Conservation (phyloP, 2,888 invertebrate genomes). For the Pseudococcus longispinus region DNA sequence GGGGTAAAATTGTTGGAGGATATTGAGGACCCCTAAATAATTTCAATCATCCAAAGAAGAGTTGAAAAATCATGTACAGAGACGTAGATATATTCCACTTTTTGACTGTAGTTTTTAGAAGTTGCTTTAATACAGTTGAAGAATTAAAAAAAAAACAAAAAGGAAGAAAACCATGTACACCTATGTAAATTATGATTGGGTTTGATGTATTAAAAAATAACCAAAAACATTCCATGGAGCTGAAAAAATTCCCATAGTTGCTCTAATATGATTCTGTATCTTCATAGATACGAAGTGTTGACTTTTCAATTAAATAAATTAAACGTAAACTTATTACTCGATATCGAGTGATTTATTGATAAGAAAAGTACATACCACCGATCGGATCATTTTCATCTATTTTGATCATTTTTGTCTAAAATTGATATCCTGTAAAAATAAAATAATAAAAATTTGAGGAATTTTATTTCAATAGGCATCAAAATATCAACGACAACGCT, state of each 20-base stretch:
- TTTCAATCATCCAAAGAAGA: neutral
- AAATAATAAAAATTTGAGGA: neutral
- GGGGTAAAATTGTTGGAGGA: neutral
- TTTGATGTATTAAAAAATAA: too few relatives aligned
- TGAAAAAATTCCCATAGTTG: too few relatives aligned
- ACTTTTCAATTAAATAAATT: too few relatives aligned
- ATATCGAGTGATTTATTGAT: neutral
- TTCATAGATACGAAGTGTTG: too few relatives aligned
- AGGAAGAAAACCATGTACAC: too few relatives aligned
- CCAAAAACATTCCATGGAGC: neutral
- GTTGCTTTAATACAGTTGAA: too few relatives aligned
- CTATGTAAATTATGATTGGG: too few relatives aligned
- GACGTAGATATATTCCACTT: too few relatives aligned
- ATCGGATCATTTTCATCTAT: conserved; percentile 90
- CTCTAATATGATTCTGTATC: too few relatives aligned
- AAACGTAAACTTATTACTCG: neutral
- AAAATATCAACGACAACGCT: neutral
- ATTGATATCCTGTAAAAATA: neutral
- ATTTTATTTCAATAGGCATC: neutral
- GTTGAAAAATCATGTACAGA: neutral
- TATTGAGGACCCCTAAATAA: neutral
- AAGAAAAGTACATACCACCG: conserved; percentile 73
- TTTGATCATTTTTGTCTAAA: conserved; percentile 75
- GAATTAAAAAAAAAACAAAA: too few relatives aligned
- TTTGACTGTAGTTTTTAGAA: too few relatives aligned